A percentile compares a stretch with the other conserved stretches of the same genome.
Conservation (phyloP, 2,113 vertebrate species). For the Notiomystis cincta region DNA sequence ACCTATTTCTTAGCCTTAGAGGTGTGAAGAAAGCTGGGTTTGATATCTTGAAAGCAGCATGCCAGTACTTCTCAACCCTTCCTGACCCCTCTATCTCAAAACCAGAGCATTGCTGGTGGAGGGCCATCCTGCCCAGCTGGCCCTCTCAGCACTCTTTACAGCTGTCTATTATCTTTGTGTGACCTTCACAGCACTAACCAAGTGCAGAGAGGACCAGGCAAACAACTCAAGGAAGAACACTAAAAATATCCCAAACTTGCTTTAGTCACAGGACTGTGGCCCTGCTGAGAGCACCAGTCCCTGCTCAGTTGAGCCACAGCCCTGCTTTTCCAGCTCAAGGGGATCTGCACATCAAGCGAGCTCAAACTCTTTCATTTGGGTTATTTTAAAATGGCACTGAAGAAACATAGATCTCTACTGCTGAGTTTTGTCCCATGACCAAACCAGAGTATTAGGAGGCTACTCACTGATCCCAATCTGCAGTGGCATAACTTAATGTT, state of each 20-base stretch:
- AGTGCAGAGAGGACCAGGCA: not conserved
- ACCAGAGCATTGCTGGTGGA: not conserved
- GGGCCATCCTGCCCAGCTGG: slow-evolving; percentile 27
- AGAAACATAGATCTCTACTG: not conserved
- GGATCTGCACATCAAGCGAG: not conserved
- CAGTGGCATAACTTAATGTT: not conserved
- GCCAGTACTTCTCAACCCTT: slow-evolving; percentile 15
- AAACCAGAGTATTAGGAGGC: not conserved
- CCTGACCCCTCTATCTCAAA: not conserved
- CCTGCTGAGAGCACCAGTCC: not conserved
- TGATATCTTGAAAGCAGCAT: slow-evolving; percentile 20
- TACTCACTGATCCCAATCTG: not conserved
- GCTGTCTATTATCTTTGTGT: not conserved
- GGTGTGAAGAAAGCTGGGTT: slow-evolving; percentile 23
- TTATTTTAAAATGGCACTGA: not conserved
- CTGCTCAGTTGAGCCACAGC: not conserved
- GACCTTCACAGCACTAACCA: slow-evolving; percentile 21
- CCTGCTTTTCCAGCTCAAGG: not conserved
- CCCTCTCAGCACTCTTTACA: slow-evolving; percentile 12
- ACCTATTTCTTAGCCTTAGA: not conserved
- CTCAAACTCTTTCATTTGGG: not conserved
- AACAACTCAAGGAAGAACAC: slow-evolving; percentile 36
- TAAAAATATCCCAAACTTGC: slow-evolving; percentile 19
- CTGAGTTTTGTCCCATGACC: slow-evolving; percentile 15
- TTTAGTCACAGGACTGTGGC: not conserved